Percentiles rank a stretch among this genome's conserved stretches.
These are phyloP conservation scores for Scrobipalpa atriplicella DNA, from an alignment of 2,888 invertebrate genomes.

Conservation along the genomic window DNA sequence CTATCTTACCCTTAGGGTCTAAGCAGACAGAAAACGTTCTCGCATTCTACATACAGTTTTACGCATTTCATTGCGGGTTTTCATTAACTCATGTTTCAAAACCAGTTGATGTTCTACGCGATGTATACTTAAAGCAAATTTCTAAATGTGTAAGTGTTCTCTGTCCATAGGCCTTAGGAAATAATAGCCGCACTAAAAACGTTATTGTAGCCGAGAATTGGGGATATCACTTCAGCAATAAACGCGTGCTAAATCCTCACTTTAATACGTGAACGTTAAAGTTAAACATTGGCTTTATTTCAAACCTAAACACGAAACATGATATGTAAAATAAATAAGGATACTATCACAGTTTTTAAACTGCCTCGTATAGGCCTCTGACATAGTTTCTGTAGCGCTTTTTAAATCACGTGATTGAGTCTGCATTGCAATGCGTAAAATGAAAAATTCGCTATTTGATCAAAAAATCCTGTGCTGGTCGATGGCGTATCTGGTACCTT, in stretches of 20 bases:
- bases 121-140: constrained; percentile 2
- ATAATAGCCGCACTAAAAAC: constrained; percentile 17
- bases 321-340: no score
- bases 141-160: not conserved
- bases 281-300: not conserved
- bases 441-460: no score
- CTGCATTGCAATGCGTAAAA: no score
- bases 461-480: no score
- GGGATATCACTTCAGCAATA: constrained; percentile 11
- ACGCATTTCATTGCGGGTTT: not conserved
- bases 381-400: no score
- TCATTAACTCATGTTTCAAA: not conserved
- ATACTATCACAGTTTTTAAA: no score
- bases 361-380: no score
- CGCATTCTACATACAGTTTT: not conserved
- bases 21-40: not conserved
- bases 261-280: constrained; percentile 2
- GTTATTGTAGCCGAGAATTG: constrained; percentile 13
- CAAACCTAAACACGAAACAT: not conserved
- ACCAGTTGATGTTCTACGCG: not conserved
- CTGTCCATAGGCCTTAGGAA: constrained; percentile 5
- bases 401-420: no score
- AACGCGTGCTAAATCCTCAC: constrained; percentile 7
- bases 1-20: not conserved
- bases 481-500: no score